Base-by-base conservation (phyloP, 2,797 vertebrate species). In the Enteromius mattozi region DNA sequence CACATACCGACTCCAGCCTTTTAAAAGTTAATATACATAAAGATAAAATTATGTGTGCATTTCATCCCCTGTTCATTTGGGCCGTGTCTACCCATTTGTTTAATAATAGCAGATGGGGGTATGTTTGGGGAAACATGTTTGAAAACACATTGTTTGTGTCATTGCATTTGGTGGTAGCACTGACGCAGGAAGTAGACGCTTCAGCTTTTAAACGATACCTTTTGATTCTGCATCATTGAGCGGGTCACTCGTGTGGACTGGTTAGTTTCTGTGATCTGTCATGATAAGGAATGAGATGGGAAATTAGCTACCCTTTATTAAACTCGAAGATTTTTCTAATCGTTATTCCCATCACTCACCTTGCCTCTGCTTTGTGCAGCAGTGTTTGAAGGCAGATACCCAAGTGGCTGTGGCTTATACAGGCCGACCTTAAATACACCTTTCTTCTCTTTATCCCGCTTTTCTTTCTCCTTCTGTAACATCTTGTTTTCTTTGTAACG, bases 401-500 rank as follows among this genome's bases (percentile, higher is more conserved):
- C 88, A 12, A 94, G 86, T 0, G 19, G 56, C 16, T 94, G 92
- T 2, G 96, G 96, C 78, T 92, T 97, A 84, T 96, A 98, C 1
- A 96, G 86, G 0, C 98, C 96, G 0, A 95, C 95, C 91, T 97
- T 99, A 90, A 99, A 99, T 0, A 97, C 87, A 0, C 93, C 94
- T 89, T 95, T 96, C 72, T 91, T 95, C 40, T 95, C 94, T 78
- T 91, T 96, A 51, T 97, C 96, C 49, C 97, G 92, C 77, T 95
- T 96, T 78, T 96, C 96, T 78, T 95, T 98, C 88, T 97, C 92
- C 42, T 96, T 98, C 65, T 96, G 90, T 2, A 98, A 94, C 7
- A 95, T 92, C 82, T 98, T 99, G 1, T 96, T 95, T 30, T 97
- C 97, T 86, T 97, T 98, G 92, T 96, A 99, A 59, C 96, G 96